Conservation (phyloP, 2,113 vertebrate species). For the Pomatorhinus ruficollis region DNA sequence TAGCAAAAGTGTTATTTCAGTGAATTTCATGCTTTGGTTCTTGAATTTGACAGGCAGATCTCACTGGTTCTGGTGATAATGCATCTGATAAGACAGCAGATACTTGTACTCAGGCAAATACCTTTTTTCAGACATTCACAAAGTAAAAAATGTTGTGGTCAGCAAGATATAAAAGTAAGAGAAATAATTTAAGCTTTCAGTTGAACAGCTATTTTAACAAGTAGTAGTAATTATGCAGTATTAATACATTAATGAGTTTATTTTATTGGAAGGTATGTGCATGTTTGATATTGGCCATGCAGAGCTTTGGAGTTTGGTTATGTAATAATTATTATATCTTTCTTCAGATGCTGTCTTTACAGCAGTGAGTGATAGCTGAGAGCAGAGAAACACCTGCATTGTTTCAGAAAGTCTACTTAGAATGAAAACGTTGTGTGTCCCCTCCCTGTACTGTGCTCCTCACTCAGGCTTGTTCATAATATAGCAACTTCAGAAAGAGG, state of each 20-base stretch:
- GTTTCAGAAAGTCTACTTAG: not conserved
- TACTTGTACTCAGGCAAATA: not conserved
- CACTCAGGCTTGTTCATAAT: not conserved
- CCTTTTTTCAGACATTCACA: not conserved
- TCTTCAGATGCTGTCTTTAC: not conserved
- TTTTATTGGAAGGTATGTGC: not conserved
- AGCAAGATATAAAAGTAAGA: not conserved
- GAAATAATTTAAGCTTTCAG: not conserved
- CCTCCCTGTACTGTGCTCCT: not conserved
- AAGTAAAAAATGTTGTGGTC: not conserved
- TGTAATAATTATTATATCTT: not conserved
- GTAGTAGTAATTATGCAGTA: not conserved
- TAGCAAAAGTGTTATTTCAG: not conserved
- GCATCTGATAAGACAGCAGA: not conserved
- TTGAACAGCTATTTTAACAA: not conserved
- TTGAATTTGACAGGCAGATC: not conserved
- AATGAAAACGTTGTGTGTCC: not conserved
- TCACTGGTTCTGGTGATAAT: not conserved
- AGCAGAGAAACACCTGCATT: not conserved
- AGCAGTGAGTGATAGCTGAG: not conserved
- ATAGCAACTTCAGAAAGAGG: not conserved
- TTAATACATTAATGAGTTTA: not conserved
- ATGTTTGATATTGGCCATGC: not conserved
- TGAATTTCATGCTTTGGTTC: not conserved
- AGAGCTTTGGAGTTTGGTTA: not conserved